Evolutionary conservation across 2,888 invertebrate species (phyloP).

Genomic region (Agapostemon virescens): DNA sequence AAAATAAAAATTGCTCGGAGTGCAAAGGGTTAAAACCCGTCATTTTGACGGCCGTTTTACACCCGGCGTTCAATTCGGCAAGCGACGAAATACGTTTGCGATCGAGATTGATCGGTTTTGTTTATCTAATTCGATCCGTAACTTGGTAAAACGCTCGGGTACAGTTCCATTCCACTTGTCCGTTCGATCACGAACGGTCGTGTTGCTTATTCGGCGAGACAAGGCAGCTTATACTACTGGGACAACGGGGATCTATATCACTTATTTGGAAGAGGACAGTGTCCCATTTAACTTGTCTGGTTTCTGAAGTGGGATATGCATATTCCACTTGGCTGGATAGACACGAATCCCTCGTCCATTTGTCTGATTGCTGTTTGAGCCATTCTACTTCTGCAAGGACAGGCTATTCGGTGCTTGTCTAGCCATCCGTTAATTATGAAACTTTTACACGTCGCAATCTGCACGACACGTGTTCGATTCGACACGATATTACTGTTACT

Average conservation of each 20-base stretch:
- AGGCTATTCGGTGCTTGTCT: background rate
- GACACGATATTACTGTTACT: background rate
- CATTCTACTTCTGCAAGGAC: background rate
- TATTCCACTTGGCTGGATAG: background rate
- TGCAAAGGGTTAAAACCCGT: too few species aligned
- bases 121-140: too few species aligned
- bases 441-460: background rate
- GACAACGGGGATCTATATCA: background rate
- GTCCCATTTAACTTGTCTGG: slow-evolving; percentile 2
- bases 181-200: background rate
- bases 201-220: background rate
- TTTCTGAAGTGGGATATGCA: background rate
- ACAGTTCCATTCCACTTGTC: background rate
- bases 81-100: too few species aligned
- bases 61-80: too few species aligned
- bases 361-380: background rate
- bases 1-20: too few species aligned
- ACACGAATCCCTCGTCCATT: background rate
- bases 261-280: slow-evolving; percentile 3
- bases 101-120: too few species aligned
- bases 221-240: background rate
- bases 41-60: too few species aligned
- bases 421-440: background rate
- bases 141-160: background rate
- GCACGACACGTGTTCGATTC: background rate